A percentile compares a stretch with the other conserved stretches of the same genome.
Evolutionary conservation across 2,797 vertebrate species (phyloP).

Genomic region (Gymnodraco acuticeps): DNA sequence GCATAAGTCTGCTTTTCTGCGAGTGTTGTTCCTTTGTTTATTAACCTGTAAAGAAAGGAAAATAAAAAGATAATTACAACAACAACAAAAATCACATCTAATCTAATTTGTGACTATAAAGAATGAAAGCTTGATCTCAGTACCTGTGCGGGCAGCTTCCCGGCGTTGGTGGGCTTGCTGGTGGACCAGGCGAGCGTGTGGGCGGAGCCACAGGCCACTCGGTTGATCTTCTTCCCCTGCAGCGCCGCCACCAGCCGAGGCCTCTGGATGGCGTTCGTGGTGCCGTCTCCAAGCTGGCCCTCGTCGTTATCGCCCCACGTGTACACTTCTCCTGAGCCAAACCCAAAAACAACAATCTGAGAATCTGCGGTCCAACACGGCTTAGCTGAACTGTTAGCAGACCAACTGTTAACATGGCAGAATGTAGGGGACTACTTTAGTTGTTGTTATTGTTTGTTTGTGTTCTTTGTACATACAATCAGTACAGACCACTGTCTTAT

Average conservation of each 20-base stretch:
- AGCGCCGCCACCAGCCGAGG: slow-evolving; percentile 96
- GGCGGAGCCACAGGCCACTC: slow-evolving; percentile 97
- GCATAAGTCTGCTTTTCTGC: too few species aligned
- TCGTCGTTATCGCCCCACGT: slow-evolving; percentile 99
- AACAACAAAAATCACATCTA: too few species aligned
- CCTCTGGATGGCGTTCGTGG: slow-evolving; percentile 98
- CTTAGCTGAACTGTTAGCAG: neutral
- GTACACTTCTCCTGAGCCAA: slow-evolving; percentile 93
- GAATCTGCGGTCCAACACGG: slow-evolving; percentile 2
- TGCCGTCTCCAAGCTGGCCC: slow-evolving; percentile 97
- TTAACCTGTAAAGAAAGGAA: too few species aligned
- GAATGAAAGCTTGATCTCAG: neutral
- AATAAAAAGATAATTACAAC: too few species aligned
- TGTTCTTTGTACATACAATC: too few species aligned
- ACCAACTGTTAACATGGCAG: neutral
- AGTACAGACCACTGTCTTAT: too few species aligned
- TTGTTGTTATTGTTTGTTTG: too few species aligned
- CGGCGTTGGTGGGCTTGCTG: slow-evolving; percentile 98
- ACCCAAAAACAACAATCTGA: slow-evolving; percentile 50
- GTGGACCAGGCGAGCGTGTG: slow-evolving; percentile 99
- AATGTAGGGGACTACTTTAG: too few species aligned
- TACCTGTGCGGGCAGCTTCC: slow-evolving; percentile 97
- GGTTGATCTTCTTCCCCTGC: slow-evolving; percentile 98
- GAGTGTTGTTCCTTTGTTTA: too few species aligned
- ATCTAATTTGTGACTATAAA: too few species aligned